These are phyloP conservation scores for Patella depressa DNA, from an alignment of 2,888 invertebrate species.

Conservation along the genomic window DNA sequence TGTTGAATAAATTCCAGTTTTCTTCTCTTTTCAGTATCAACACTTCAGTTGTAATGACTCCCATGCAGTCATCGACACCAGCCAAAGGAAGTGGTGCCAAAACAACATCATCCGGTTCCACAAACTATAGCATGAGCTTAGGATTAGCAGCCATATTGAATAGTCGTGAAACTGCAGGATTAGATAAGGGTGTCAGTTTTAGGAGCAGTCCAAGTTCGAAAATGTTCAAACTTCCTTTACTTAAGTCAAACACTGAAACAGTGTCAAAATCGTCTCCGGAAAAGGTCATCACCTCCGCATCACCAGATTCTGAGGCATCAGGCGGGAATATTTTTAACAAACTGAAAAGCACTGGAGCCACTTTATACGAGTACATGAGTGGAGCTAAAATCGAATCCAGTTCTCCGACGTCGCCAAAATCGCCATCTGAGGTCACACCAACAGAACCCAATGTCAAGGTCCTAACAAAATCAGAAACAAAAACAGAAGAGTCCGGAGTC, in stretches of 20 bases:
- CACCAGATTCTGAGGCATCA: slow-evolving; percentile 33
- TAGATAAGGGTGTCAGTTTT: slow-evolving; percentile 13
- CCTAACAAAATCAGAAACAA: background rate
- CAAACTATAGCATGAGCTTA: slow-evolving; percentile 78
- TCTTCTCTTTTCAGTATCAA: background rate
- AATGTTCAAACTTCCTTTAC: slow-evolving; percentile 14
- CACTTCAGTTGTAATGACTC: slow-evolving; percentile 14
- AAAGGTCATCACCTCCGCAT: background rate
- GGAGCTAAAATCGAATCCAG: slow-evolving; percentile 15
- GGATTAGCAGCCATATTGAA: slow-evolving; percentile 84
- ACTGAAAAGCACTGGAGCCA: slow-evolving; percentile 52
- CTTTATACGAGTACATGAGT: slow-evolving; percentile 47
- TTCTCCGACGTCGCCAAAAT: background rate
- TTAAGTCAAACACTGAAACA: slow-evolving; percentile 15
- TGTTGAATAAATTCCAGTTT: too few species aligned
- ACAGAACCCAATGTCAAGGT: slow-evolving; percentile 12
- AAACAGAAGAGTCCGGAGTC: background rate
- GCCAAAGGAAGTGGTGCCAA: slow-evolving; percentile 68
- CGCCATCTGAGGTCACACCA: too few species aligned
- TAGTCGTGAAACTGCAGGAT: slow-evolving; percentile 78
- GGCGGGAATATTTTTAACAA: slow-evolving; percentile 47
- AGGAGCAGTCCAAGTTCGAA: slow-evolving; percentile 20
- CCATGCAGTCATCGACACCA: slow-evolving; percentile 9
- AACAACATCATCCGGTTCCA: slow-evolving; percentile 69
- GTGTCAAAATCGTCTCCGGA: background rate